Base-by-base conservation (phyloP, 2,113 vertebrate species). In the Tupaia tana region DNA sequence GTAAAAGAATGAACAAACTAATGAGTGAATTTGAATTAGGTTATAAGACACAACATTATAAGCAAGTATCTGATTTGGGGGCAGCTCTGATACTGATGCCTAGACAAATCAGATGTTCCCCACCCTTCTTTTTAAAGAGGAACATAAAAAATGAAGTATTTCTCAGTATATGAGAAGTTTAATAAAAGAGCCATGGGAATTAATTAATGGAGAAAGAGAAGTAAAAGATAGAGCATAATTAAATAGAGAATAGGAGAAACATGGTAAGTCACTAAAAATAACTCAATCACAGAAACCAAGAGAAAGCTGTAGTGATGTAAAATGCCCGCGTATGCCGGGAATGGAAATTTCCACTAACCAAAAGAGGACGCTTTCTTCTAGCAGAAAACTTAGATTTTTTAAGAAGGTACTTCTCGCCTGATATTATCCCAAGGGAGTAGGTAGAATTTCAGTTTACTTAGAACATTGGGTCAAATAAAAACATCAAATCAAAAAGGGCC, bases 221-320 rank as follows among this genome's bases (percentile, higher is more conserved):
- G 75, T 54, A 86, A 86, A 92, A 97, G 59, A 64, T 8, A 83
- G 3, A 84, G 89, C 31, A 54, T 0, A 43, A 75, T 86, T 71
- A 94, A 88, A 34, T 0, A 78, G 64, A 56, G 61, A 86, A 75
- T 22, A 74, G 64, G 63, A 83, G 73, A 91, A 94, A 94, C 79
- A 52, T 31, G 58, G 34, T 29, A 84, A 94, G 31, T 84, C 75
- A 66, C 94, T 95, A 95, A 97, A 97, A 97, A 97, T 95, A 97
- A 94, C 56, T 75, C 86, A 74, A 80, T 94, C 79, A 67, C 93
- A 94, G 63, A 96, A 92, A 89, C 66, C 31, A 69, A 95, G 91
- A 95, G 86, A 88, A 96, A 91, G 80, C 74, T 19, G 73, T 29
- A 10, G 6, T 20, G 92, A 92, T 29, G 82, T 74, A 80, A 94